Percentiles rank a stretch among this genome's conserved stretches.
These are phyloP conservation scores for Muscicapa comitata DNA, from an alignment of 2,797 vertebrate species.

Conservation along the genomic window DNA sequence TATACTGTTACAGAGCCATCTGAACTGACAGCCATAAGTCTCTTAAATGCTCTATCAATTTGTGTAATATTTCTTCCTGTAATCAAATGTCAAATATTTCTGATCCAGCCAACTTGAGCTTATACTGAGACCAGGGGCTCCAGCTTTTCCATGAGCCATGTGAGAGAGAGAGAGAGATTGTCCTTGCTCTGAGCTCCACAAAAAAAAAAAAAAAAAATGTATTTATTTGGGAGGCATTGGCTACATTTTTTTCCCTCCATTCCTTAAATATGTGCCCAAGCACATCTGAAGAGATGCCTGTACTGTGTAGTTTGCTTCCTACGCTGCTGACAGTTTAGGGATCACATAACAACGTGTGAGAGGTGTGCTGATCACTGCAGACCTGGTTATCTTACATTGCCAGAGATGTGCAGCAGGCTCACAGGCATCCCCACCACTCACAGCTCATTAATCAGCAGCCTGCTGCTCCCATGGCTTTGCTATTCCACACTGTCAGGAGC, in stretches of 20 bases:
- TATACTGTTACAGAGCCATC: background rate
- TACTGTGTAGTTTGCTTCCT: background rate
- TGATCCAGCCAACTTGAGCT: background rate
- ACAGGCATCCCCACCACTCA: background rate
- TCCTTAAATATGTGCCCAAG: background rate
- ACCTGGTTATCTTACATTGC: background rate
- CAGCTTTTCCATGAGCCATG: background rate
- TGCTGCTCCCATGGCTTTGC: background rate
- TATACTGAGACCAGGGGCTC: background rate
- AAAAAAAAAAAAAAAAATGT: background rate
- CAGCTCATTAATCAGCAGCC: constrained; percentile 51
- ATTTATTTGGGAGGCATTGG: background rate
- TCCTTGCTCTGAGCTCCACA: background rate
- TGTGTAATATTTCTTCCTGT: background rate
- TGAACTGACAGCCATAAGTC: background rate
- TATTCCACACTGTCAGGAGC: background rate
- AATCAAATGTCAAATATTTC: background rate
- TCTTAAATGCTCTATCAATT: background rate
- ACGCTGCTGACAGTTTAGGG: background rate
- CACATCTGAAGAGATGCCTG: background rate
- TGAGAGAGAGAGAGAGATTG: background rate
- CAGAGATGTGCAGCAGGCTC: background rate
- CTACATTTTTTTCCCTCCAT: background rate
- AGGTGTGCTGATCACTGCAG: background rate
- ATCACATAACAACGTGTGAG: background rate